Evolutionary conservation across 2,888 invertebrate species (phyloP), one percentile per base, ranked within the genome.

Genomic region (Macaria notata): DNA sequence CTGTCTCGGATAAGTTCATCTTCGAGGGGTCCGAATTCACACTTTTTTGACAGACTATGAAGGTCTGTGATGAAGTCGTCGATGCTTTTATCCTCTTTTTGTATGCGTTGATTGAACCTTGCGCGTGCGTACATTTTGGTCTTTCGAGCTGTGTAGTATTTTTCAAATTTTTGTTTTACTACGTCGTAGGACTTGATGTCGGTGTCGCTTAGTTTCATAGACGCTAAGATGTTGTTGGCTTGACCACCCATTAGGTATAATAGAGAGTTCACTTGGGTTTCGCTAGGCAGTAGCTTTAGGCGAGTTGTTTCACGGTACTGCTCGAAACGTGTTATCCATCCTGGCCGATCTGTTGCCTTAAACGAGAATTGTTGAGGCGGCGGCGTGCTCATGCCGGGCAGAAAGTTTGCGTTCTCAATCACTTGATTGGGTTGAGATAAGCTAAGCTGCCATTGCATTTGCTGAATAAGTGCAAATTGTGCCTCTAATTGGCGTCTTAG

Each of bases 61-160:
- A 49, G 43, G n/a, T 49, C 49, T 30, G 49, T 49, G 4, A 42
- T 42, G 9, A 49, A 49, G 9, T 49, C 49, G 29, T 49, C 43
- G 19, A 49, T 31, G 36, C 19, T 43, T 49, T 49, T 43, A 3
- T 49, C 36, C 7, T 31, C 43, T 4, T 33, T 43, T 33, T 49
- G 49, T 2, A 43, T 43, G 8, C 42, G 8, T 29, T 49, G 43
- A 29, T 43, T 49, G 36, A 43, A 49, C 9, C 49, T 41, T 9
- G 49, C 49, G n/a, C 49, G 31, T 0, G 29, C 7, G 8, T 49
- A 49, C 49, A 49, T 49, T 33, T 49, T 49, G 1, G 43, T 49
- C 7, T 43, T 49, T 0, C 49, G 7, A 5, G 49, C 49, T 6
- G 49, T 49, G 42, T 49, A 49, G 36, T 49, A 49, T 2, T 8